Evolutionary conservation across 2,113 vertebrate genomes (phyloP), one percentile per base, ranked within the genome.

Genomic region (Ifrita kowaldi): DNA sequence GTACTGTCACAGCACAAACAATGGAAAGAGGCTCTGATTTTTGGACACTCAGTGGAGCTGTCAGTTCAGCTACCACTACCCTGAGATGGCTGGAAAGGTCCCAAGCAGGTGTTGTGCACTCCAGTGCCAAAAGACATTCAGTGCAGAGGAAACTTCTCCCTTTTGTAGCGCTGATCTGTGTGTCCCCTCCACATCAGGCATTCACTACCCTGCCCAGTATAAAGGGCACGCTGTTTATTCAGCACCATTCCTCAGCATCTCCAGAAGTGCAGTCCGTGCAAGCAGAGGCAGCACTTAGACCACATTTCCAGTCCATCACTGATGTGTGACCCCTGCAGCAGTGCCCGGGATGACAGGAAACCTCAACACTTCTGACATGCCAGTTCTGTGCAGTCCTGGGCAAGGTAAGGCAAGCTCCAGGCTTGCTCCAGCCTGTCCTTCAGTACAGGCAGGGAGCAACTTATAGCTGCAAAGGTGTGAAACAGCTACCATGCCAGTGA

Each of bases 261-360:
- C 55, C 42, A 42, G 13, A 90, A 67, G 41, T 2, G 41, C 39
- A 73, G 33, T 8, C 27, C 1, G 1, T 0, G 3, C 8, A 47
- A 73, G 44, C 30, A 71, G 35, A 71, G 39, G 56, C 50, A 57
- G 50, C 53, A 16, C 30, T 59, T 32, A 44, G 77, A 32, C 19
- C 50, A 41, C 32, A 14, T 47, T 90, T 67, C 62, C 27, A 52
- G n/a, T 28, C 18, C 30, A 4, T 42, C 16, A 10, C 35, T 59
- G n/a, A 1, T 39, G 17, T n/a, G 46, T 37, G 52, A 57, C 16
- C 30, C 30, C 60, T 75, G 52, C 35, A 62, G 23, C 41, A 53
- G n/a, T 4, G 4, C 17, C 33, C 13, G 23, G 46, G 50, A 44
- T 0, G 7, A 70, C 44, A 33, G 5, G 4, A 77, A 79, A 46